phyloP scores from a whole-genome alignment of 2,113 vertebrate species.

The Ceyx margarethae region DNA sequence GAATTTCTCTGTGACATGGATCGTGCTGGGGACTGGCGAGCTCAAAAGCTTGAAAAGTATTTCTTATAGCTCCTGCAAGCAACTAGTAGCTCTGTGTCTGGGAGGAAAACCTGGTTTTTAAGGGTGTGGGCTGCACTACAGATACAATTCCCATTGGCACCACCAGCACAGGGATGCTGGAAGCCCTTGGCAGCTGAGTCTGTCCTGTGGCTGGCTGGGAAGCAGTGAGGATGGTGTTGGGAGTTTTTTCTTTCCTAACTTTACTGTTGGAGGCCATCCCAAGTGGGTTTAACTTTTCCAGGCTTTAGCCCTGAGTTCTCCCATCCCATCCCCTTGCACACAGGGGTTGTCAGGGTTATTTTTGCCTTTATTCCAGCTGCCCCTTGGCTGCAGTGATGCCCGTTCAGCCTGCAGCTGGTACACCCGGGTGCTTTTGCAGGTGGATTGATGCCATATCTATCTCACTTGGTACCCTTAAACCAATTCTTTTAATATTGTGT shows the following conservation, averaged over 20 bases:
- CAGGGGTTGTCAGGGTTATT: neutral
- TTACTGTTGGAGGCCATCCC: neutral
- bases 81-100: neutral
- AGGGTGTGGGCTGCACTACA: rapidly evolving
- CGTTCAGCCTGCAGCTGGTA: neutral
- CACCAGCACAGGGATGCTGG: neutral
- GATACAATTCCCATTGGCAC: neutral
- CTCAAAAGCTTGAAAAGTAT: neutral
- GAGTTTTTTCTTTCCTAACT: neutral
- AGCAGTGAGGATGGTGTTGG: neutral
- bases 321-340: neutral
- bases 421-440: neutral
- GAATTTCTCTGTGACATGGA: rapidly evolving
- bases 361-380: neutral
- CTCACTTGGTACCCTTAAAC: neutral
- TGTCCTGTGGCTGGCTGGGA: rapidly evolving
- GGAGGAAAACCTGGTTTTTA: neutral
- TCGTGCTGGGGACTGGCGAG: rapidly evolving
- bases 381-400: rapidly evolving
- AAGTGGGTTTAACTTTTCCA: neutral
- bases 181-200: rapidly evolving
- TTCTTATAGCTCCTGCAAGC: neutral
- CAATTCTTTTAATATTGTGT: neutral
- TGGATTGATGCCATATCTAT: rapidly evolving
- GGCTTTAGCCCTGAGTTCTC: neutral